phyloP scores from a whole-genome alignment of 2,797 vertebrate species.

The Eutrigla gurnardus region DNA sequence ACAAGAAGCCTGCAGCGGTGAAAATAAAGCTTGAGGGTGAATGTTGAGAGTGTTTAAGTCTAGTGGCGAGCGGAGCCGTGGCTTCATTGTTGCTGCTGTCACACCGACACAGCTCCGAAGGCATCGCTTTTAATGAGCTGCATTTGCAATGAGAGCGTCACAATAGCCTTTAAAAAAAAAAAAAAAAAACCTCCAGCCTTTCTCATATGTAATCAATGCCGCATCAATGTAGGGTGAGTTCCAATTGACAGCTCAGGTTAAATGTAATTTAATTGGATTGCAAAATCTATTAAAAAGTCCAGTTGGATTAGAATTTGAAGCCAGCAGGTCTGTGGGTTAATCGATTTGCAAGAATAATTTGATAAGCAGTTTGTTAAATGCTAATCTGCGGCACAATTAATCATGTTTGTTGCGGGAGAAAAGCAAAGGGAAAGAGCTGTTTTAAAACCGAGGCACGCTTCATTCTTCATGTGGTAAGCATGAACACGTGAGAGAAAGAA shows the following conservation, averaged over 20 bases:
- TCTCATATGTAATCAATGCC: slow-evolving; percentile 63
- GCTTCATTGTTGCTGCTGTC: slow-evolving; percentile 44
- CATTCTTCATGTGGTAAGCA: slow-evolving; percentile 4
- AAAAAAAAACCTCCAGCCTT: slow-evolving; percentile 51
- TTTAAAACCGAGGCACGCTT: slow-evolving; percentile 15
- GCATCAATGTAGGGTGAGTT: slow-evolving; percentile 53
- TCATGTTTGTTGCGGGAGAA: slow-evolving; percentile 3
- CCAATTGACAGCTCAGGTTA: slow-evolving; percentile 49
- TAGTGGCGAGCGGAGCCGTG: slow-evolving; percentile 2
- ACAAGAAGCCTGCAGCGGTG: slow-evolving; percentile 13
- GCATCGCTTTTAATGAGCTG: slow-evolving; percentile 69
- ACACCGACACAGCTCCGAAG: slow-evolving; percentile 73
- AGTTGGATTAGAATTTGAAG: slow-evolving; percentile 40
- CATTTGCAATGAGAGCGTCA: slow-evolving; percentile 57
- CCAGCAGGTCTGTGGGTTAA: slow-evolving; percentile 35
- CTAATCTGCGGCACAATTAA: slow-evolving; percentile 11
- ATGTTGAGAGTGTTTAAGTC: slow-evolving; percentile 30
- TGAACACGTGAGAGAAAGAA: slow-evolving; percentile 13
- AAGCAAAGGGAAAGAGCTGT: not conserved
- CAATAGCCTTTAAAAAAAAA: slow-evolving; percentile 52
- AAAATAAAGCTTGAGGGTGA: slow-evolving; percentile 17
- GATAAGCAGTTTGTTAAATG: slow-evolving; percentile 16
- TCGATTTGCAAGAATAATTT: slow-evolving; percentile 50
- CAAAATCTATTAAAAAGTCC: slow-evolving; percentile 68
- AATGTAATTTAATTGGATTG: slow-evolving; percentile 71